A percentile compares a stretch with the other conserved stretches of the same genome.
phyloP scores from a whole-genome alignment of 2,888 invertebrate species.

The Dynastes maya region DNA sequence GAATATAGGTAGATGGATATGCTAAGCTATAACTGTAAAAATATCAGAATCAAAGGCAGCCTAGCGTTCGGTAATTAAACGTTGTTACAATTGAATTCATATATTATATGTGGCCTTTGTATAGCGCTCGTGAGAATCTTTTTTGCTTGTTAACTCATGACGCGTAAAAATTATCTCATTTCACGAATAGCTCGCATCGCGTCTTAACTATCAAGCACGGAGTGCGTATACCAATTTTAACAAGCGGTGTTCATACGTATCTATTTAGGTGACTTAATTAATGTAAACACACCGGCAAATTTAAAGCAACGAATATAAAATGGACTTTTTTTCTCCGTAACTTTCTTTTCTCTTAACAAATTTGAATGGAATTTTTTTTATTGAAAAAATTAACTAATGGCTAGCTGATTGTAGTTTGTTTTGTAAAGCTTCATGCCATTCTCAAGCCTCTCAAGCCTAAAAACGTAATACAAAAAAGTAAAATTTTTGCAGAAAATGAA shows the following conservation, averaged over 20 bases:
- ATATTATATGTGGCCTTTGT: slow-evolving; percentile 20
- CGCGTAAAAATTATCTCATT: slow-evolving; percentile 29
- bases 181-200: background rate
- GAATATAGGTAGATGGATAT: slow-evolving; percentile 8
- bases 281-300: background rate
- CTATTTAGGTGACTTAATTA: slow-evolving; percentile 5
- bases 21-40: slow-evolving; percentile 21
- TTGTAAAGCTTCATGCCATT: no score
- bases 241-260: background rate
- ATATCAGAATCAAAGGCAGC: slow-evolving; percentile 24
- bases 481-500: no score
- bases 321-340: no score
- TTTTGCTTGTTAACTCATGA: slow-evolving; percentile 29
- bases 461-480: no score
- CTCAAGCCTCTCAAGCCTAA: no score
- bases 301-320: no score
- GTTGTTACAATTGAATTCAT: slow-evolving; percentile 32
- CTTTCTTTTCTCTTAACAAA: no score
- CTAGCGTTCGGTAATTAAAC: slow-evolving; percentile 26
- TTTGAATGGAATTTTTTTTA: no score
- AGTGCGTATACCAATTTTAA: background rate
- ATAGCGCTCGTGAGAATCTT: slow-evolving; percentile 27
- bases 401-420: no score
- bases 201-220: background rate
- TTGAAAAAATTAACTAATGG: no score